Conservation (phyloP, 2,888 invertebrate species). For the Parnassius smintheus region DNA sequence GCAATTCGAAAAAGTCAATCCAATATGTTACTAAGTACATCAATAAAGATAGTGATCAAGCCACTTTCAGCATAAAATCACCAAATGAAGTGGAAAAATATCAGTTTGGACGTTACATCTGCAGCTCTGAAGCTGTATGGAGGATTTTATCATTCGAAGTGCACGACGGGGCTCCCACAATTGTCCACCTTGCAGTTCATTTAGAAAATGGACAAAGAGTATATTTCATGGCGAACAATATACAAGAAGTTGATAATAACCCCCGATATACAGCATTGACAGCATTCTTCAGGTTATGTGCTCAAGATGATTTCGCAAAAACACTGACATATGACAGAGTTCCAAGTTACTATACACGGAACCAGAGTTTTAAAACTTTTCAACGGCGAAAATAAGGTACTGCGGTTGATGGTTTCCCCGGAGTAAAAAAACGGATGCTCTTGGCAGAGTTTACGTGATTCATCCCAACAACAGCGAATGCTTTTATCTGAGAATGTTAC, state of each 20-base stretch:
- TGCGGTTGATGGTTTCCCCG: constrained; percentile 32
- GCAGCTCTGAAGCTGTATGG: constrained; percentile 15
- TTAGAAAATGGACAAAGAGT: constrained; percentile 30
- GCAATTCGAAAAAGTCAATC: constrained; percentile 6
- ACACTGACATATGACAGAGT: too few relatives aligned
- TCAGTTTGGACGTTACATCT: constrained; percentile 31
- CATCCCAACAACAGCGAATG: too few relatives aligned
- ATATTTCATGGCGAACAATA: constrained; percentile 14
- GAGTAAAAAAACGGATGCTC: too few relatives aligned
- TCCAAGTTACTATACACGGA: not conserved
- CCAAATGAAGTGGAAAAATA: constrained; percentile 32
- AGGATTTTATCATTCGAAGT: constrained; percentile 1
- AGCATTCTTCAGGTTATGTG: too few relatives aligned
- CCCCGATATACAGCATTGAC: not conserved
- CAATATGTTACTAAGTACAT: not conserved
- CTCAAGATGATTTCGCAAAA: too few relatives aligned
- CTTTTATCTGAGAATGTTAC: too few relatives aligned
- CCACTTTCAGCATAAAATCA: constrained; percentile 27
- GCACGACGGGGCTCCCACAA: not conserved
- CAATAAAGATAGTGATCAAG: not conserved
- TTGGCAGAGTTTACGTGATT: too few relatives aligned
- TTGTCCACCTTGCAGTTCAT: not conserved
- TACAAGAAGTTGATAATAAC: not conserved
- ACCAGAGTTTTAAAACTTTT: constrained; percentile 18
- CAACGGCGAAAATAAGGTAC: constrained; percentile 32